Conservation (phyloP, 1,140 invertebrate species). For the Macrostomum lignano region DNA sequence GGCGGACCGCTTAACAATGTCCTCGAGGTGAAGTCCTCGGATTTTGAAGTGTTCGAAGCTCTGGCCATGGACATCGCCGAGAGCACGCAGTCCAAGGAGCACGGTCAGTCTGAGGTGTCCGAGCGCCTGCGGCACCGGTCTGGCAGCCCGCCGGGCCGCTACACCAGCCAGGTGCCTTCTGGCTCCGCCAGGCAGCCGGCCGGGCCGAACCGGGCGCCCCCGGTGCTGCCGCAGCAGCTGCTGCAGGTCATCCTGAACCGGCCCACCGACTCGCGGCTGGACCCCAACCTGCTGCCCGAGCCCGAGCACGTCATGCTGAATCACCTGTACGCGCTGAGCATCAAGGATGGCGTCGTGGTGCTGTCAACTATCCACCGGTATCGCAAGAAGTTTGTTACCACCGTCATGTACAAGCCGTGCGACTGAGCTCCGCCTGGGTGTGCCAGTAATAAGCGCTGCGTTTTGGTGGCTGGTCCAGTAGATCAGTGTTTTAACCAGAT, state of each 20-base stretch:
- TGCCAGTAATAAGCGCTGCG: too few species aligned
- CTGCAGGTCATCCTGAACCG: constrained; percentile 94
- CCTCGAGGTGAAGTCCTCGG: constrained; percentile 58
- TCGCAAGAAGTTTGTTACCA: constrained; percentile 95
- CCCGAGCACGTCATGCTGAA: constrained; percentile 96
- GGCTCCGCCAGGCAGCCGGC: constrained; percentile 31
- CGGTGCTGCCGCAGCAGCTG: constrained; percentile 76
- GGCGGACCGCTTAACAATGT: constrained; percentile 67
- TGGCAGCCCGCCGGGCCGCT: constrained; percentile 34
- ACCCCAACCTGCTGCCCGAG: constrained; percentile 81
- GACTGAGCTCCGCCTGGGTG: too few species aligned
- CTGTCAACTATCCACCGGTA: constrained; percentile 81
- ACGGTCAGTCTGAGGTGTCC: not conserved
- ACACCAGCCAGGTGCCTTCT: constrained; percentile 54
- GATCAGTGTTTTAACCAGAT: too few species aligned
- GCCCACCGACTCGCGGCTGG: constrained; percentile 61
- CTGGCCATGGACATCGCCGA: constrained; percentile 47
- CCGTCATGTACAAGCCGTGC: constrained; percentile 93
- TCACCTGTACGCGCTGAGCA: constrained; percentile 96
- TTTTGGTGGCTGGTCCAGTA: too few species aligned
- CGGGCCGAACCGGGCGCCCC: constrained; percentile 48
- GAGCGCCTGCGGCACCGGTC: not conserved
- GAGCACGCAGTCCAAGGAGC: not conserved
- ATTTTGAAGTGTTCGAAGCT: constrained; percentile 91
- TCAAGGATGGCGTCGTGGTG: constrained; percentile 94